phyloP scores from a whole-genome alignment of 2,113 vertebrate genomes.

The Apteryx mantelli region DNA sequence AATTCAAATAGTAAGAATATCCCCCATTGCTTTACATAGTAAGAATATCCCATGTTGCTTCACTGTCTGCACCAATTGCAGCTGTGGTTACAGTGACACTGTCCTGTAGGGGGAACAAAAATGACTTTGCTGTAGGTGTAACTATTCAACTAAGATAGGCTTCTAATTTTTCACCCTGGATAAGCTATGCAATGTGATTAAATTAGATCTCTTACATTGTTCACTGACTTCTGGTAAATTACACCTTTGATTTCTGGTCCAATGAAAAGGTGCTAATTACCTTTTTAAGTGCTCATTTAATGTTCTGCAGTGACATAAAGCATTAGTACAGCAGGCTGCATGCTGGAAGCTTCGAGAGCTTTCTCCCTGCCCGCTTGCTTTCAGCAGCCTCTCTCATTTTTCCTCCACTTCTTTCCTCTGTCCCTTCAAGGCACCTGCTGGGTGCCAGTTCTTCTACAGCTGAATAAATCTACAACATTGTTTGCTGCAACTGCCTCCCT shows the following conservation, averaged over 20 bases:
- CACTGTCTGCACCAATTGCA: neutral
- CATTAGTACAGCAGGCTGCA: constrained; percentile 50
- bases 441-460: constrained; percentile 28
- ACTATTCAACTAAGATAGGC: neutral
- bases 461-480: constrained; percentile 34
- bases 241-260: constrained; percentile 75
- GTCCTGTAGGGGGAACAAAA: neutral
- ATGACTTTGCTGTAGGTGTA: neutral
- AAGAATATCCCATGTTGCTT: neutral
- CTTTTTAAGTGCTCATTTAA: constrained; percentile 72
- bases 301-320: constrained; percentile 72
- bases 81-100: neutral
- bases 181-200: constrained; percentile 1
- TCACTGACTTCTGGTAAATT: constrained; percentile 73
- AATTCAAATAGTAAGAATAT: neutral
- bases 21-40: neutral
- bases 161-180: constrained; percentile 47
- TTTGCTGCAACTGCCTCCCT: constrained; percentile 40
- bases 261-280: constrained; percentile 75
- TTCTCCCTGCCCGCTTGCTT: constrained; percentile 48
- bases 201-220: constrained; percentile 71
- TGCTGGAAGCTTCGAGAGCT: constrained; percentile 60
- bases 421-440: constrained; percentile 54
- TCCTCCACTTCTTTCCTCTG: constrained; percentile 28
- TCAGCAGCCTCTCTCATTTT: constrained; percentile 56